phyloP scores from a whole-genome alignment of 2,113 vertebrate species.

The Tachysurus vachellii region DNA sequence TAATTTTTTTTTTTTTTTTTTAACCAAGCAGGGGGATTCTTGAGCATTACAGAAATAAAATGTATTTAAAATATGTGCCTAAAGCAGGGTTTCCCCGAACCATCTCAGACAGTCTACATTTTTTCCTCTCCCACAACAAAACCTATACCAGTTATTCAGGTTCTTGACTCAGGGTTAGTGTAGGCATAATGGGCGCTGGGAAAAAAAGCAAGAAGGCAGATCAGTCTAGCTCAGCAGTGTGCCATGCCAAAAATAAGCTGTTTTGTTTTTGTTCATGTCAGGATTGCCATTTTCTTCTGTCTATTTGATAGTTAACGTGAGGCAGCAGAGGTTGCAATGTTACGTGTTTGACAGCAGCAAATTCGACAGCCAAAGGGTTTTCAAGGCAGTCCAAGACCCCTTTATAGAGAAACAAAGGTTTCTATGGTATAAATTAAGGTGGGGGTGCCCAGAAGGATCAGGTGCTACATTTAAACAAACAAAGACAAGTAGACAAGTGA shows the following conservation, averaged over 20 bases:
- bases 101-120: neutral
- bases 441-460: neutral
- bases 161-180: neutral
- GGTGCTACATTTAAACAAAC: neutral
- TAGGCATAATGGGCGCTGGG: neutral
- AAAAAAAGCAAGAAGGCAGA: neutral
- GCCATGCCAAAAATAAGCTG: neutral
- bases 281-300: neutral
- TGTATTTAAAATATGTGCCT: neutral
- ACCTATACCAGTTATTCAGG: constrained; percentile 2
- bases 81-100: neutral
- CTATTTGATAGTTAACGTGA: neutral
- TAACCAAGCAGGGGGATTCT: neutral
- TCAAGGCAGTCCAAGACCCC: neutral
- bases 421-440: neutral
- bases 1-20: neutral
- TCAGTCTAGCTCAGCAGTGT: neutral
- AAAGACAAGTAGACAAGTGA: neutral
- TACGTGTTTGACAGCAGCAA: no score
- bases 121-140: neutral
- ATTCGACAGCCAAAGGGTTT: neutral
- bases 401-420: no score
- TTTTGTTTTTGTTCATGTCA: neutral
- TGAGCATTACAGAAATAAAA: neutral
- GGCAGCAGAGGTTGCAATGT: neutral